Conservation (phyloP, 2,113 vertebrate genomes). For the Cynoglossus semilaevis region DNA sequence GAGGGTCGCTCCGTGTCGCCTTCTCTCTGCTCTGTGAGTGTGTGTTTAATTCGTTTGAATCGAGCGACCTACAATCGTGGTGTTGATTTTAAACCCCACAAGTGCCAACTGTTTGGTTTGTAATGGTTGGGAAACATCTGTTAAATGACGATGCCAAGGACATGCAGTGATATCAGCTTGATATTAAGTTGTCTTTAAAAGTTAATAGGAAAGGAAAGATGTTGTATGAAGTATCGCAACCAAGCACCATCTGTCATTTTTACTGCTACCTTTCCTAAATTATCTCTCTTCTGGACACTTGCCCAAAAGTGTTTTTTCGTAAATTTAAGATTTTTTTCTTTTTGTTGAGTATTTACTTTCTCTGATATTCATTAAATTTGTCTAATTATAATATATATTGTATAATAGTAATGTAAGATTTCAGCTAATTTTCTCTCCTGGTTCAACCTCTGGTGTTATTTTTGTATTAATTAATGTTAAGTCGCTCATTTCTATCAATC, state of each 20-base stretch:
- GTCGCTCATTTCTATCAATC: too few relatives aligned
- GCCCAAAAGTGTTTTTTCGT: not conserved
- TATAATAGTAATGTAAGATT: not conserved
- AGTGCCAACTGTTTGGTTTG: slow-evolving; percentile 52
- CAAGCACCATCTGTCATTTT: slow-evolving; percentile 63
- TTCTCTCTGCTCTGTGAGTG: slow-evolving; percentile 47
- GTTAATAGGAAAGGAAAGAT: slow-evolving; percentile 38
- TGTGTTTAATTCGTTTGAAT: slow-evolving; percentile 63
- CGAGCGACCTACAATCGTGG: slow-evolving; percentile 56
- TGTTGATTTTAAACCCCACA: slow-evolving; percentile 65
- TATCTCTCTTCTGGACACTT: not conserved
- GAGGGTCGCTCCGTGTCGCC: slow-evolving; percentile 51
- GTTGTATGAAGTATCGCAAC: slow-evolving; percentile 55
- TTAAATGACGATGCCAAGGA: slow-evolving; percentile 31
- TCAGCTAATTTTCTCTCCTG: slow-evolving; percentile 36
- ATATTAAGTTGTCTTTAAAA: slow-evolving; percentile 32
- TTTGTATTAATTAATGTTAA: too few relatives aligned
- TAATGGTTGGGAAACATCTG: slow-evolving; percentile 46
- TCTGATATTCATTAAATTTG: too few relatives aligned
- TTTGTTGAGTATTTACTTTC: not conserved
- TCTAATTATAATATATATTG: too few relatives aligned
- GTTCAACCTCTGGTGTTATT: too few relatives aligned
- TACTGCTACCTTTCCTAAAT: slow-evolving; percentile 18
- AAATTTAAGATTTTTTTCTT: not conserved
- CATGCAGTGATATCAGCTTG: slow-evolving; percentile 24